A percentile compares a stretch with the other conserved stretches of the same genome.
These are phyloP conservation scores for Ridgeia piscesae DNA, from an alignment of 1,140 invertebrate species.

Conservation along the genomic window DNA sequence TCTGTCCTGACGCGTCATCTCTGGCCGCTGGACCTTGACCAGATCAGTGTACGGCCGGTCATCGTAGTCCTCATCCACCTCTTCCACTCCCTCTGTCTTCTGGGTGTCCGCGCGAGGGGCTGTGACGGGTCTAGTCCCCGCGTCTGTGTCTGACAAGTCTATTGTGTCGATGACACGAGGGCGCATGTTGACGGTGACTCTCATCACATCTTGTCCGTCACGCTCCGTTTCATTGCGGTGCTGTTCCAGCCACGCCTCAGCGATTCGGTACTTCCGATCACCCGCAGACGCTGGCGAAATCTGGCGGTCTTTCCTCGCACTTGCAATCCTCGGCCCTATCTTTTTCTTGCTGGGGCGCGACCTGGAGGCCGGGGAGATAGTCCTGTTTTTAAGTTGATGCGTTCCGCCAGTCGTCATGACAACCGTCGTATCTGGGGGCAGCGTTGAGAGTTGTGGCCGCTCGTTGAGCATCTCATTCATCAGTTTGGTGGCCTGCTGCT, in stretches of 20 bases:
- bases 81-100: not conserved
- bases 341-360: not conserved
- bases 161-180: not conserved
- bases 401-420: not conserved
- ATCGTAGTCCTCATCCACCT: not conserved
- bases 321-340: not conserved
- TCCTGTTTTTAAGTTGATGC: not conserved
- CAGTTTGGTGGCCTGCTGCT: slow-evolving; percentile 6
- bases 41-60: slow-evolving; percentile 34
- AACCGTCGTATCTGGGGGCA: not conserved
- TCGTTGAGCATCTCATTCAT: slow-evolving; percentile 12
- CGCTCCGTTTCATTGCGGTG: not conserved
- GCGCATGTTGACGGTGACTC: not conserved
- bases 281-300: not conserved
- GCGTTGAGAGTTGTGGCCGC: not conserved
- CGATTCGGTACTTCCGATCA: not conserved
- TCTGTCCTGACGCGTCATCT: slow-evolving; percentile 41
- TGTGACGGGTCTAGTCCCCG: not conserved
- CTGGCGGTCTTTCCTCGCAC: not conserved
- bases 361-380: not conserved
- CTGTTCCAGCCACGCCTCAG: not conserved
- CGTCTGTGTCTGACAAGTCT: not conserved
- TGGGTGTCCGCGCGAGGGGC: not conserved
- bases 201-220: not conserved
- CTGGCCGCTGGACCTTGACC: slow-evolving; percentile 49